These are phyloP conservation scores for Unio pictorum DNA, from an alignment of 2,888 invertebrate genomes.

Conservation along the genomic window DNA sequence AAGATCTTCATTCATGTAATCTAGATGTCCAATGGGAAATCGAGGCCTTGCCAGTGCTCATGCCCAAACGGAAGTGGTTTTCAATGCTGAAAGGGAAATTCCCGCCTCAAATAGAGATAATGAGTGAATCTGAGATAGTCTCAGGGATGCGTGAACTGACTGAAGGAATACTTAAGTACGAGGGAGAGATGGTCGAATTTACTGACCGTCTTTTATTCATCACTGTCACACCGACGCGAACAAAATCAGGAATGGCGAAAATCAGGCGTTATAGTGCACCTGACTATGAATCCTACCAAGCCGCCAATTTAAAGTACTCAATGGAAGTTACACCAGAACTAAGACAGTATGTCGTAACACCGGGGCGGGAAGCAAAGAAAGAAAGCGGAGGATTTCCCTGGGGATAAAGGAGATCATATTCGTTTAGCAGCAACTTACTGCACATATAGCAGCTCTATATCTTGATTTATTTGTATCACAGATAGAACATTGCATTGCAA, in stretches of 20 bases:
- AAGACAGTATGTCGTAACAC: slow-evolving; percentile 10
- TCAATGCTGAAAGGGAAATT: slow-evolving; percentile 62
- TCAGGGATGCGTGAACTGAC: slow-evolving; percentile 64
- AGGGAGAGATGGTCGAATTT: slow-evolving; percentile 64
- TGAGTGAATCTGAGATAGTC: slow-evolving; percentile 59
- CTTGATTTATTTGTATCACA: no score
- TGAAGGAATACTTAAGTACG: slow-evolving; percentile 68
- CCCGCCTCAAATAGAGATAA: slow-evolving; percentile 64
- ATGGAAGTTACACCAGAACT: slow-evolving; percentile 49
- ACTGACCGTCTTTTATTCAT: slow-evolving; percentile 65
- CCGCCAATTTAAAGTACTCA: slow-evolving; percentile 36
- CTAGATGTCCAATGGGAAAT: slow-evolving; percentile 68
- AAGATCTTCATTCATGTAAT: slow-evolving; percentile 56
- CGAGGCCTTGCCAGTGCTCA: slow-evolving; percentile 60
- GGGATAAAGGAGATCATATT: no score
- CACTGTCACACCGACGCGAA: slow-evolving; percentile 47
- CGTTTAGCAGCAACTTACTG: no score
- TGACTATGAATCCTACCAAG: slow-evolving; percentile 29
- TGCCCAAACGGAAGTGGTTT: slow-evolving; percentile 65
- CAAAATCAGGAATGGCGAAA: slow-evolving; percentile 41
- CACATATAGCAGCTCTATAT: no score
- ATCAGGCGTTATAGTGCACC: slow-evolving; percentile 46
- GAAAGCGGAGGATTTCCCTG: no score
- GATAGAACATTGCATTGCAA: no score
- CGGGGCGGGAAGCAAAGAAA: no score